Conservation (phyloP, 53 echinoderm and acorn worm genomes). For the Antedon mediterranea region DNA sequence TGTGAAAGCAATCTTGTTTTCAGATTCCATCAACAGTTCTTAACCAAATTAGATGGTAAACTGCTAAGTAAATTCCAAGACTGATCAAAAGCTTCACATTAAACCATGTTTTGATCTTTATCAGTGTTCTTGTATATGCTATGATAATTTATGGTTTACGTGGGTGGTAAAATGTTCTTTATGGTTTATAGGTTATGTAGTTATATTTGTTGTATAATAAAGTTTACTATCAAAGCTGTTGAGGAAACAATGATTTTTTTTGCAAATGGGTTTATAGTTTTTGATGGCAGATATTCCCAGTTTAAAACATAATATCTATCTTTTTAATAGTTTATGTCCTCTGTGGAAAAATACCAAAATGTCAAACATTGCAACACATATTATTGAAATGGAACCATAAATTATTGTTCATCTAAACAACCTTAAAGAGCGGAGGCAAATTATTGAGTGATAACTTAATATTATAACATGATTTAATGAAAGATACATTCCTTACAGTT, state of each 20-base stretch:
- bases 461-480: neutral
- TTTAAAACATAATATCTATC: too few relatives aligned
- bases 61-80: neutral
- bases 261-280: neutral
- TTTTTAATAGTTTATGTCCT: neutral
- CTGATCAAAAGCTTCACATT: neutral
- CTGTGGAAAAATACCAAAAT: neutral
- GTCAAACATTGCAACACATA: neutral
- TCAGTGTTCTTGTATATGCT: neutral
- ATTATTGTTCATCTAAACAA: neutral
- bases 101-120: neutral
- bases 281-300: too few relatives aligned
- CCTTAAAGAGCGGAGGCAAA: neutral
- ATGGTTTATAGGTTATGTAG: neutral
- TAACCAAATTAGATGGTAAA: neutral
- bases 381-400: neutral
- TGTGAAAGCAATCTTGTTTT: neutral
- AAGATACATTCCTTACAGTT: too few relatives aligned
- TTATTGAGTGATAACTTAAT: neutral
- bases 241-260: neutral
- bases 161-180: neutral
- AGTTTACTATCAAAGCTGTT: neutral
- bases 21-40: neutral
- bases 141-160: neutral
- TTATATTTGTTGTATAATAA: neutral